Base-by-base conservation (phyloP, 2,113 vertebrate species). In the Hemichromis elongatus region DNA sequence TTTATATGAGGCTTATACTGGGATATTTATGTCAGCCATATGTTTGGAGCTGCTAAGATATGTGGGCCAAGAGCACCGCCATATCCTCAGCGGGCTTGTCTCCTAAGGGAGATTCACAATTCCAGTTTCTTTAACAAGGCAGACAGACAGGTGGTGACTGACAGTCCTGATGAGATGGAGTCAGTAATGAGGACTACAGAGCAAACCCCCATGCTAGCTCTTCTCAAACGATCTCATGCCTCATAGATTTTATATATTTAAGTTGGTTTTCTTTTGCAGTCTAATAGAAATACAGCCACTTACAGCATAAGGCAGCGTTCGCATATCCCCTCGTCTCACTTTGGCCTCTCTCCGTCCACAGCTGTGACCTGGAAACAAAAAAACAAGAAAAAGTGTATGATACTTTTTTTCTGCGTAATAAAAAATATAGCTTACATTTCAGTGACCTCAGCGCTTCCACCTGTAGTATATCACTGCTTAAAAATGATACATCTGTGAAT, bases 71-170 rank as follows among this genome's bases (percentile, higher is more conserved):
- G 86, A 86, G 84, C 21, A 21, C 77, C 81, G 83, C 81, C 79
- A 82, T 82, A 81, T 86, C 59, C 92, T 89, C 92, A 2, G 50
- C 18, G 85, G 87, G 87, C 79, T 88, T 77, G 82, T 89, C 82
- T 94, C 91, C 90, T 86, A 26, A 52, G 90, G 88, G 89, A 94
- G 87, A 89, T 81, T 88, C 91, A 82, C 87, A 82, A 92, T 92
- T 92, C 90, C 47, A 50, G 85, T 83, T 79, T 79, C 87, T 77
- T 84, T 94, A 94, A 95, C 92, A 92, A 93, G 90, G 87, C 91
- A 89, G 78, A 90, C 90, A 92, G 92, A 93, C 93, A 94, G 92
- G 90, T 92, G 90, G 88, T 91, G 94, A 95, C 86, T 94, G 95
- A 94, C 95, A 94, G 92, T 88, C 85, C 86, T 45, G 7, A 89